Evolutionary conservation across 2,888 invertebrate genomes (phyloP), one percentile per base, ranked within the genome.

Genomic region (Drosophila mayaguana): DNA sequence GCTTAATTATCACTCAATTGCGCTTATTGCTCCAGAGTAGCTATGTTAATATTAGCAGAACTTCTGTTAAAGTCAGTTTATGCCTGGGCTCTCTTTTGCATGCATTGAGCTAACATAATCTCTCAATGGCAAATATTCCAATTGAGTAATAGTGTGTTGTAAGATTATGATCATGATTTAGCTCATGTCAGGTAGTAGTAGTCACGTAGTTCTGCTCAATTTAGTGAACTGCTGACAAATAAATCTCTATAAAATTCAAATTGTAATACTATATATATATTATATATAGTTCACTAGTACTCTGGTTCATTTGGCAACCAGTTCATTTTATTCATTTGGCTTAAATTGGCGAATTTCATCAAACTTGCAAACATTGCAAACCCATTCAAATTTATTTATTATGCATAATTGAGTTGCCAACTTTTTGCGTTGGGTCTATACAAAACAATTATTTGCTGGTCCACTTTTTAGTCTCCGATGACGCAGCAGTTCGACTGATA

Each of bases 401-500:
- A 68, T 22, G 16, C 59, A 68, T 60, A 69, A 63, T 69, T 36
- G 34, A 61, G 42, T 46, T 56, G 16, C 6, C n/a, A 69, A 63
- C 48, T 55, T 50, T 56, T 0, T 11, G 40, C 22, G 16, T 16
- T 55, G 18, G 18, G 45, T 42, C 32, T 34, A 25, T 18, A 50
- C 48, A 63, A 74, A 68, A 54, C 74, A 61, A 63, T 78, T 61
- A 63, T 63, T 50, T 54, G 59, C 6, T 72, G 63, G 66, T 66
- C 12, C 63, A 68, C 45, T 73, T 78, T 40, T 20, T 25, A 63
- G 34, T 70, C 48, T 38, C 36, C 16, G 36, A 38, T 38, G 36
- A 38, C 36, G 36, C 36, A 38, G 36, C 36, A 50, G 38, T 32
- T 43, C 46, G 55, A 54, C 72, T 70, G 78, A 86, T 83, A 80